These are phyloP conservation scores for Cyaniris semiargus DNA, from an alignment of 2,888 invertebrate species.

Conservation along the genomic window DNA sequence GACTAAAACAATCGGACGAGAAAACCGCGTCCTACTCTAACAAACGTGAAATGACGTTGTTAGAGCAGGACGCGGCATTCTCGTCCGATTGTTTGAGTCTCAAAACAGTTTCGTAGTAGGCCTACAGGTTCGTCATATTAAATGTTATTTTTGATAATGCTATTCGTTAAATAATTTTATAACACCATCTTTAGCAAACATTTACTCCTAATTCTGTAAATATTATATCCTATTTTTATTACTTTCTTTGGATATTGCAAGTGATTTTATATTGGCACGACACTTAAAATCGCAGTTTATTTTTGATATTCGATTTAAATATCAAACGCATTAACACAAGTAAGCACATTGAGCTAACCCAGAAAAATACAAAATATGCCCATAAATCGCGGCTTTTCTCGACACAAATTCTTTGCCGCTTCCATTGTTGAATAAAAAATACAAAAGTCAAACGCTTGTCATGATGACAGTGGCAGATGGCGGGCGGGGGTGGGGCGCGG, in stretches of 20 bases:
- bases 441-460: neutral
- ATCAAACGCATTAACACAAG: neutral
- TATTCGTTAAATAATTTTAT: neutral
- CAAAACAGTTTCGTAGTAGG: too few species aligned
- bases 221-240: neutral
- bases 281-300: neutral
- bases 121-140: neutral
- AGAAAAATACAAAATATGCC: neutral
- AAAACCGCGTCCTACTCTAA: too few species aligned
- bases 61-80: too few species aligned
- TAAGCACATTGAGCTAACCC: neutral
- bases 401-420: neutral
- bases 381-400: neutral
- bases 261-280: neutral
- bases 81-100: too few species aligned
- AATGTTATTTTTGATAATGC: neutral
- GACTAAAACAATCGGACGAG: too few species aligned
- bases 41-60: too few species aligned
- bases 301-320: neutral
- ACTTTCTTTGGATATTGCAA: neutral
- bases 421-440: neutral
- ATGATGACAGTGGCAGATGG: conserved; percentile 26
- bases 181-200: neutral
- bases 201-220: neutral
- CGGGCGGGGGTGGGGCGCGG: conserved; percentile 33